Evolutionary conservation across 2,797 vertebrate species (phyloP).

Genomic region (Heteromormyrus szaboi): DNA sequence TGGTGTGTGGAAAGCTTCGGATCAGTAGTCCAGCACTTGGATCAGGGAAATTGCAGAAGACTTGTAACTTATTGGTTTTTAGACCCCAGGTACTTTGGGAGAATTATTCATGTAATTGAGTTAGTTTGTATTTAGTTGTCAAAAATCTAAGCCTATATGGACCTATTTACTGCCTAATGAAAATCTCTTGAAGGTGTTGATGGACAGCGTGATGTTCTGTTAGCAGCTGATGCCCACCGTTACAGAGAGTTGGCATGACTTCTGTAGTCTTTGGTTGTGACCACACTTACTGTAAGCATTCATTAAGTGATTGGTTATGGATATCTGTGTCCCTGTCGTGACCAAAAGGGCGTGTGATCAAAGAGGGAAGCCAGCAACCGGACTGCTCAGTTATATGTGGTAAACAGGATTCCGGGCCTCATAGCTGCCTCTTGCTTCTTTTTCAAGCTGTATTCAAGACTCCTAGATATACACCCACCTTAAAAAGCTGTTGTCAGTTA

Average conservation of each 20-base stretch:
- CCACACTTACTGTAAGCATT: not conserved
- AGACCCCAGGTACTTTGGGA: not conserved
- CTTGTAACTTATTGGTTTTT: not conserved
- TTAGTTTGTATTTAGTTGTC: constrained; percentile 6
- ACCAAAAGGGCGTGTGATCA: not conserved
- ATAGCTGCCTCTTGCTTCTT: not conserved
- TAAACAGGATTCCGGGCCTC: not conserved
- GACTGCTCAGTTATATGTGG: not conserved
- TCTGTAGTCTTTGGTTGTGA: not conserved
- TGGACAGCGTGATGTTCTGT: not conserved
- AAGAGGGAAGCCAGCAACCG: not conserved
- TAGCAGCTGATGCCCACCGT: constrained; percentile 1
- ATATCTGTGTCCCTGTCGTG: not conserved
- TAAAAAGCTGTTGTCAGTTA: not conserved
- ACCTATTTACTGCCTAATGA: constrained; percentile 1
- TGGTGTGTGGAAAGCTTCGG: not conserved
- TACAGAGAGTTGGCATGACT: not conserved
- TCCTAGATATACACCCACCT: not conserved
- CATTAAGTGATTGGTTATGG: constrained; percentile 6
- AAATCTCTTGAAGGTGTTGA: constrained; percentile 1
- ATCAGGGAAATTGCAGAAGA: not conserved
- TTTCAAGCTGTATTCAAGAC: not conserved
- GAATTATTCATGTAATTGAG: not conserved
- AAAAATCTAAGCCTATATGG: not conserved
- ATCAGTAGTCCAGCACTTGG: not conserved